Evolutionary conservation across 2,888 invertebrate genomes (phyloP).

Genomic region (Rhagophthalmus giganteus): DNA sequence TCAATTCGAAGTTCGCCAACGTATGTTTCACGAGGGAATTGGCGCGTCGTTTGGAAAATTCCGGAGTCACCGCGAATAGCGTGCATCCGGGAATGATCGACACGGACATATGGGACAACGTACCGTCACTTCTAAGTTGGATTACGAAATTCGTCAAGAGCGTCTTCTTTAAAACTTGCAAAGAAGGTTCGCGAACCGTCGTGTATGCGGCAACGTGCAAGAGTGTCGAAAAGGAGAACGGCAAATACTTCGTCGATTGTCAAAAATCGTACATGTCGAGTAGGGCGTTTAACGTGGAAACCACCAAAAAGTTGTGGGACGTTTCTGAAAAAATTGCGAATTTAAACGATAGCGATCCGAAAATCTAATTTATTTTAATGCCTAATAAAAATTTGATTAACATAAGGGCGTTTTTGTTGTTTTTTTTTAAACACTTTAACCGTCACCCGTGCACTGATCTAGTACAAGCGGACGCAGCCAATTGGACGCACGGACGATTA

Average conservation of each 20-base stretch:
- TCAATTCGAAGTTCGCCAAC: slow-evolving; percentile 71
- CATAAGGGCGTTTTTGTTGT: background rate
- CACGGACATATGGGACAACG: slow-evolving; percentile 64
- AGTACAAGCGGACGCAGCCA: no score
- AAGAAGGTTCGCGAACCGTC: slow-evolving; percentile 79
- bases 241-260: slow-evolving; percentile 83
- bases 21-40: slow-evolving; percentile 49
- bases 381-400: slow-evolving; percentile 28
- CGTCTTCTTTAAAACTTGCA: slow-evolving; percentile 68
- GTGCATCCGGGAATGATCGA: slow-evolving; percentile 51
- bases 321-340: slow-evolving; percentile 75
- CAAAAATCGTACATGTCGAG: slow-evolving; percentile 64
- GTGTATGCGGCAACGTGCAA: slow-evolving; percentile 77
- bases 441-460: no score
- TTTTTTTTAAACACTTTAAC: no score
- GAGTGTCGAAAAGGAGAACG: slow-evolving; percentile 68
- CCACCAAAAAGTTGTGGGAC: slow-evolving; percentile 83
- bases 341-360: slow-evolving; percentile 70
- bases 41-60: slow-evolving; percentile 44
- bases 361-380: slow-evolving; percentile 58
- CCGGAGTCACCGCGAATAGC: slow-evolving; percentile 49
- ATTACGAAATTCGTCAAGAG: slow-evolving; percentile 67
- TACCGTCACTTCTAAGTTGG: slow-evolving; percentile 75
- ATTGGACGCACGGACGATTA: no score
- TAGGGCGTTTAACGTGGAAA: slow-evolving; percentile 67